Evolutionary conservation across 2,797 vertebrate genomes (phyloP).

Genomic region (Serranus cabrilla): DNA sequence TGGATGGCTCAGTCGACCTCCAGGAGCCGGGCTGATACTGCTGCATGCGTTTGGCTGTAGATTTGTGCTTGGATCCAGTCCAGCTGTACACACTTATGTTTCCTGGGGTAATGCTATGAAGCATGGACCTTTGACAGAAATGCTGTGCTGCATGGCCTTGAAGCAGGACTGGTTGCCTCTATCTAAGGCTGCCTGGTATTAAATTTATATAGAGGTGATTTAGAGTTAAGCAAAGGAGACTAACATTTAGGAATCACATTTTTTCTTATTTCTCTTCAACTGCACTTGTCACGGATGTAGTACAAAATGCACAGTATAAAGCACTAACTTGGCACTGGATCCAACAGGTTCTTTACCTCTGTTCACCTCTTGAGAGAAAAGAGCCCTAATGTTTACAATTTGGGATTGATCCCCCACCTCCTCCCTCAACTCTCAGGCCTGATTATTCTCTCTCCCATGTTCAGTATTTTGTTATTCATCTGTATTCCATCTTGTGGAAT

Average conservation of each 20-base stretch:
- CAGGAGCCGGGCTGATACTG: conserved; percentile 54
- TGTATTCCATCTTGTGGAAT: conserved; percentile 54
- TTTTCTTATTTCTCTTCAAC: conserved; percentile 24
- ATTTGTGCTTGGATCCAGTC: conserved; percentile 54
- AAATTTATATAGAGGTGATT: conserved; percentile 39
- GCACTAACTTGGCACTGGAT: conserved; percentile 64
- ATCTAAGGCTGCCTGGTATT: conserved; percentile 56
- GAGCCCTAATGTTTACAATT: conserved; percentile 78
- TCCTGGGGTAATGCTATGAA: conserved; percentile 54
- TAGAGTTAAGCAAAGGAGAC: conserved; percentile 22
- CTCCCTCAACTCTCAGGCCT: conserved; percentile 62
- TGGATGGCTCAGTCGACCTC: conserved; percentile 59
- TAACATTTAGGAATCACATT: conserved; percentile 23
- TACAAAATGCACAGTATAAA: conserved; percentile 54
- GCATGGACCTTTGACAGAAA: conserved; percentile 69
- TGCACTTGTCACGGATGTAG: conserved; percentile 43
- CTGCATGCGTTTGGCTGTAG: conserved; percentile 58
- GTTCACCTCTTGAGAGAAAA: conserved; percentile 49
- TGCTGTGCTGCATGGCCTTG: conserved; percentile 59
- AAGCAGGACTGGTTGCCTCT: conserved; percentile 63
- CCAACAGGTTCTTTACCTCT: conserved; percentile 47
- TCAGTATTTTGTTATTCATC: conserved; percentile 67
- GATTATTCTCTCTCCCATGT: conserved; percentile 43
- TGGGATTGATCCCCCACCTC: conserved; percentile 55
- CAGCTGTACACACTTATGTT: conserved; percentile 55